A percentile compares a stretch with the other conserved stretches of the same genome.
phyloP scores from a whole-genome alignment of 35 echinoderm and acorn worm species.

The Apostichopus japonicus region DNA sequence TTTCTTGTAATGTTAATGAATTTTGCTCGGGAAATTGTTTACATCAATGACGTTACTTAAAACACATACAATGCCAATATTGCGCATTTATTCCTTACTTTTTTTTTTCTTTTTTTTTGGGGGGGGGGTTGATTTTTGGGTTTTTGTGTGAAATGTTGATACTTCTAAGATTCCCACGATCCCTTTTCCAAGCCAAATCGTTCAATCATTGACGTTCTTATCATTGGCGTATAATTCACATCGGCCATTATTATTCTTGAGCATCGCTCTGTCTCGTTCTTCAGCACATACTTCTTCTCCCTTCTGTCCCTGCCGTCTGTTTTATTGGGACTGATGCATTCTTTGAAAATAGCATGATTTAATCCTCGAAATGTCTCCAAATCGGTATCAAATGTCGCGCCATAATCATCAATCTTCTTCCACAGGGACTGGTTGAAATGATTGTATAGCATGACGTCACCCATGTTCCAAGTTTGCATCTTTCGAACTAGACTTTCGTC shows the following conservation, averaged over 20 bases:
- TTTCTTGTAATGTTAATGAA: no score
- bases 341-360: not conserved
- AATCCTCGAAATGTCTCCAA: constrained; percentile 26
- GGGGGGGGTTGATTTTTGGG: no score
- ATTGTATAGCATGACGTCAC: constrained; percentile 59
- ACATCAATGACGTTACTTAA: no score
- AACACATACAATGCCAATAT: no score
- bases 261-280: not conserved
- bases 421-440: constrained; percentile 79
- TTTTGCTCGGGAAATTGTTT: no score
- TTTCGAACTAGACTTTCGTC: not conserved
- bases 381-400: constrained; percentile 34
- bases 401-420: constrained; percentile 65
- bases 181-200: not conserved
- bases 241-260: not conserved
- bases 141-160: no score
- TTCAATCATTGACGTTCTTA: constrained; percentile 8
- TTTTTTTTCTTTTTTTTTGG: no score
- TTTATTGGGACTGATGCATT: not conserved
- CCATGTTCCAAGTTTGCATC: constrained; percentile 59
- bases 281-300: not conserved
- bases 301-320: not conserved
- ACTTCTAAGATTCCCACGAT: not conserved
- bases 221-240: not conserved
- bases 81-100: no score